Evolutionary conservation across 2,888 invertebrate genomes (phyloP).

Genomic region (Drosophila nr. perissopoda): DNA sequence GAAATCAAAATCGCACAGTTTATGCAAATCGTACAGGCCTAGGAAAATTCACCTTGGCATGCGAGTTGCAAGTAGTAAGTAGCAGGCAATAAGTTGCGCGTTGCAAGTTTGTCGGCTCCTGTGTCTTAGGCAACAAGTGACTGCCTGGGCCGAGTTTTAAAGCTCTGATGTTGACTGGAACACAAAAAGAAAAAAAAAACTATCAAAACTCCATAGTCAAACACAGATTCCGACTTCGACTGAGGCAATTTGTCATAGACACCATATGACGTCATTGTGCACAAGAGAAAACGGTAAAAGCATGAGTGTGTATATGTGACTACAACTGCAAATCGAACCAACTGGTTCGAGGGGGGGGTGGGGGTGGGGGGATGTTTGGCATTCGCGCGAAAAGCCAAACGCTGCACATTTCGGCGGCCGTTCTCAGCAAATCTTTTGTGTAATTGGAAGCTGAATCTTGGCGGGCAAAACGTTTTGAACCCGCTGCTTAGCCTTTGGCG

Average conservation of each 20-base stretch:
- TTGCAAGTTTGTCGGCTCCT: conserved; percentile 18
- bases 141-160: conserved; percentile 7
- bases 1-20: conserved; percentile 63
- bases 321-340: conserved; percentile 30
- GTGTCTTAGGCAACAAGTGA: conserved; percentile 48
- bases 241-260: conserved; percentile 54
- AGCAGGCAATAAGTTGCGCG: conserved; percentile 20
- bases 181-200: not conserved
- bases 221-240: conserved; percentile 2
- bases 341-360: not conserved
- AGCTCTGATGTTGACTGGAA: not conserved
- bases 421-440: conserved; percentile 77
- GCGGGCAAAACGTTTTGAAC: conserved; percentile 75
- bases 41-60: conserved; percentile 63
- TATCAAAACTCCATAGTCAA: not conserved
- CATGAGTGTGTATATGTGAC: not conserved
- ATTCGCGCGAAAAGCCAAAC: conserved; percentile 64
- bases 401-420: conserved; percentile 69
- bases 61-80: conserved; percentile 35
- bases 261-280: conserved; percentile 50
- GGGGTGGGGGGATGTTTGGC: too few relatives aligned
- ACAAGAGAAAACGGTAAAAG: conserved; percentile 9
- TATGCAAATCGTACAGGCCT: conserved; percentile 63
- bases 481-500: conserved; percentile 71
- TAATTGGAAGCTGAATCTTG: conserved; percentile 72